A percentile compares a stretch with the other conserved stretches of the same genome.
Evolutionary conservation across 92 coral and sea anemone genomes (phyloP).

Genomic region (Hydrozoanthus gracilis): DNA sequence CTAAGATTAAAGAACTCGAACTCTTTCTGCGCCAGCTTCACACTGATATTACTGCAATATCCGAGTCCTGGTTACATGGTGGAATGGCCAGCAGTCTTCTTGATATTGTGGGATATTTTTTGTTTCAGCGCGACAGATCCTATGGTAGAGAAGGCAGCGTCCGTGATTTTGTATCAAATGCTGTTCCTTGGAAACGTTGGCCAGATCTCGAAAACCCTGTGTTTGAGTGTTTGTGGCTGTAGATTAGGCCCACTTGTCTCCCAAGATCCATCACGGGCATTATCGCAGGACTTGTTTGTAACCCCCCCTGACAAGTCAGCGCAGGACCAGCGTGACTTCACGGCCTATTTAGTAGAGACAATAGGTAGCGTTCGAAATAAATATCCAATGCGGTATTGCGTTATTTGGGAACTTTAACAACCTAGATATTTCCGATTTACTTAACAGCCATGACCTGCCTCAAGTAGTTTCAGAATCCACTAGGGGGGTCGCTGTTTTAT

Average conservation of each 20-base stretch:
- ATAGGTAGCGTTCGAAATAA: too few relatives aligned
- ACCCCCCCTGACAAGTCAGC: too few relatives aligned
- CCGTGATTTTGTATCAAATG: conserved; percentile 41
- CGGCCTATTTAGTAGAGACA: too few relatives aligned
- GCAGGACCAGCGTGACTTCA: too few relatives aligned
- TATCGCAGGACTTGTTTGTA: too few relatives aligned
- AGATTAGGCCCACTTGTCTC: too few relatives aligned
- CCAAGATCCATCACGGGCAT: too few relatives aligned
- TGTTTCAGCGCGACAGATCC: conserved; percentile 29
- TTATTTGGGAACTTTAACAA: too few relatives aligned
- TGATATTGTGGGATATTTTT: neutral
- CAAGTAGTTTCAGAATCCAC: conserved; percentile 13
- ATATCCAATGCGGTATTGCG: too few relatives aligned
- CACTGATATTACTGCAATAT: conserved; percentile 36
- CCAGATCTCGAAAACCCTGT: neutral
- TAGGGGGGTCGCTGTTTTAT: conserved; percentile 29
- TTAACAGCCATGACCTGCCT: too few relatives aligned
- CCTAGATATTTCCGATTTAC: too few relatives aligned
- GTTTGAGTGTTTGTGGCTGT: too few relatives aligned
- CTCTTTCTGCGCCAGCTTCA: conserved; percentile 6
- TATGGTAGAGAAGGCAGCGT: conserved; percentile 30
- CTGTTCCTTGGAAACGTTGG: conserved; percentile 33
- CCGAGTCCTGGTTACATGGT: conserved; percentile 32
- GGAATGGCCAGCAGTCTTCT: neutral
- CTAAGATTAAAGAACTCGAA: conserved; percentile 34